Base-by-base conservation (phyloP, 2,888 invertebrate species). In the Agrochola lychnidis region DNA sequence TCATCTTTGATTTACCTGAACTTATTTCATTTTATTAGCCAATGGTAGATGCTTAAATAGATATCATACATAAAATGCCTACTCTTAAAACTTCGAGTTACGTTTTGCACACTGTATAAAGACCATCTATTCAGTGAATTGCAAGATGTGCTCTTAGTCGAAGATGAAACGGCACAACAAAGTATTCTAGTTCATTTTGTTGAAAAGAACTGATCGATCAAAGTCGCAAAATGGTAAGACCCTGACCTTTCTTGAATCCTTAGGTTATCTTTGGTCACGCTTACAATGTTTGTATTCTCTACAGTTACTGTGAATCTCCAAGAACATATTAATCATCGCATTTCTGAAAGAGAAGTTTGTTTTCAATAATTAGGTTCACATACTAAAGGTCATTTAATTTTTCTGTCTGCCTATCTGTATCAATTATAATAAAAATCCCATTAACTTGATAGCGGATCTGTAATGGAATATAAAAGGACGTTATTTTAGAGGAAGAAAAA, bases 401-500 rank as follows among this genome's bases (percentile, higher is more conserved):
- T 42, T 59, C 12, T 7, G 1, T 36, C 12, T 19, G 16, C 14
- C 22, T n/a, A 40, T 71, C 53, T 22, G 42, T 66, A 30, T 56
- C 61, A 70, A 83, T 83, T 83, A 79, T 79, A 70, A 83, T 79
- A 75, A 83, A 82, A 82, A n/a, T 71, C 71, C 75, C 76, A 84
- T 86, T 82, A 68, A 76, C 56, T 78, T 79, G 81, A 82, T 77
- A 79, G 70, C 73, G 71, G 59, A 79, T 83, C 79, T 83, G 76
- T 87, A 86, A 89, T 87, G 78, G 79, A 82, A 86, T 87, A 89
- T 89, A 88, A 89, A 77, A 69, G 56, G 62, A 69, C 66, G 45
- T 73, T 78, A 73, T 80, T 78, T 77, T 76, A 72, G 81, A 83
- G 79, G 22, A 53, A 61, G 73, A 86, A 87, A 83, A 78, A 82